Base-by-base conservation (phyloP, 1,140 invertebrate genomes). In the Choristoneura fumiferana region DNA sequence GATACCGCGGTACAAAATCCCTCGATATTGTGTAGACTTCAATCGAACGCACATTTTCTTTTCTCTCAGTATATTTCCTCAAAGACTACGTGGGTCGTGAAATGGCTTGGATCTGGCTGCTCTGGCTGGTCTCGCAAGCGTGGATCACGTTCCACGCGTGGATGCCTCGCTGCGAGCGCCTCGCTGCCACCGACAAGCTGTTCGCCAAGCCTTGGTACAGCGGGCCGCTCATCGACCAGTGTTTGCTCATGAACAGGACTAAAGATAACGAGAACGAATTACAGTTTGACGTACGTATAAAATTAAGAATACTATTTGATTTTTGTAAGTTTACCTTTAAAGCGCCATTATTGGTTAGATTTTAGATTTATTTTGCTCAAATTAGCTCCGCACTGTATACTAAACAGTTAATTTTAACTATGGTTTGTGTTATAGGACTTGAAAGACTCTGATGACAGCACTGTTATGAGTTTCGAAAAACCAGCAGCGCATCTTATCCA, bases 61-160 rank as follows among this genome's bases (percentile, higher is more conserved):
- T 59, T 54, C 55, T 80, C 78, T 53, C 62, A 90, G 93, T 94
- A 1, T 94, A 96, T 65, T 94, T 95, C 70, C 90, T 97, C 3
- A 94, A 93, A 62, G 94, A 96, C 60, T 97, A 96, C 70, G 92
- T 97, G 4, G 93, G 93, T 0, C 92, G 94, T 66, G 94, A 97
- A 87, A 95, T 97, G 85, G 95, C 94, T 1, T 98, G 96, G 96
- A 92, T 97, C 14, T 98, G 97, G 96, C 79, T 98, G 40, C 75
- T 98, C 0, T 98, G 97, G 96, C 85, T 98, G 5, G 79, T 98
- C 0, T 98, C 96, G 0, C 96, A 99, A 78, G 95, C 96, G 0
- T 98, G 97, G 97, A 95, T 99, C 10, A 96, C 96, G 0, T 84
- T 98, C 12, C 98, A 99, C 77, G 95, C 98, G 17, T 99, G 98